Percentiles rank a stretch among this genome's conserved stretches.
phyloP scores from a whole-genome alignment of 1,140 invertebrate genomes.

The Caenorhabditis inopinata region DNA sequence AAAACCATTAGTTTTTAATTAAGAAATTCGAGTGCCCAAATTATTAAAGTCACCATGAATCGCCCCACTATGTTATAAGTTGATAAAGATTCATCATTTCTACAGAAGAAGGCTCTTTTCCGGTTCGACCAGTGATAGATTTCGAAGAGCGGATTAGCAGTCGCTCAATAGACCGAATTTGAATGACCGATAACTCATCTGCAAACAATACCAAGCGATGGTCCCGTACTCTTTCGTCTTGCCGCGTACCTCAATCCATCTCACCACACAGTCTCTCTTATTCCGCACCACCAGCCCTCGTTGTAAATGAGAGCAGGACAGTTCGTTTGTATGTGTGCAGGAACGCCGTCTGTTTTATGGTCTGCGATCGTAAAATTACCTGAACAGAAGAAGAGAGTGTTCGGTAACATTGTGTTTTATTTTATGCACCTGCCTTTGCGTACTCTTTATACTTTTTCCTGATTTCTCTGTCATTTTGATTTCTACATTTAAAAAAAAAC shows the following conservation, averaged over 20 bases:
- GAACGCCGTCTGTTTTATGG: slow-evolving; percentile 10
- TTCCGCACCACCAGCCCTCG: neutral
- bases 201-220: slow-evolving; percentile 28
- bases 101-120: neutral
- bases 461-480: neutral
- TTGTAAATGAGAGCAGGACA: neutral
- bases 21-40: no score
- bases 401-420: neutral
- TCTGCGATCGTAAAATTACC: neutral
- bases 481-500: neutral
- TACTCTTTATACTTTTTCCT: neutral
- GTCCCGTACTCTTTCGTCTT: neutral
- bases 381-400: neutral
- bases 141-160: slow-evolving; percentile 9
- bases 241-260: neutral
- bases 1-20: no score
- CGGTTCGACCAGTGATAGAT: neutral
- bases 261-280: neutral
- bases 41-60: no score
- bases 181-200: slow-evolving; percentile 13
- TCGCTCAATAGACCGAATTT: slow-evolving; percentile 21
- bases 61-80: no score
- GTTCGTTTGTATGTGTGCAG: neutral
- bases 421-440: neutral
- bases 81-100: neutral